Evolutionary conservation across 1,140 invertebrate species (phyloP).

Genomic region (Pomacea maculata): DNA sequence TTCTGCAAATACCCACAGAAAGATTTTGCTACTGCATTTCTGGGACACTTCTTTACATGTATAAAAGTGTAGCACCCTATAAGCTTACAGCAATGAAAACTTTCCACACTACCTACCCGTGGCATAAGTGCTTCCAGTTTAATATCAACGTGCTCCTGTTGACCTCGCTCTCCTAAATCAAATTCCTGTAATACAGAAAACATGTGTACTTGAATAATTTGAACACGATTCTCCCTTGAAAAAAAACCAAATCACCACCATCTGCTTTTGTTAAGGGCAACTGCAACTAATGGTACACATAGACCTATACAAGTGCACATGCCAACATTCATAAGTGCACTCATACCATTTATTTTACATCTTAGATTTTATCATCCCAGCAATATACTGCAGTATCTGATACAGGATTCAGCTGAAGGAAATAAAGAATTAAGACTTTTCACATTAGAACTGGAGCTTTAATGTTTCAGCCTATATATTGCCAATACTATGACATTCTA

Average conservation of each 20-base stretch:
- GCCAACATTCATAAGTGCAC: background rate
- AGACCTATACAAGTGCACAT: background rate
- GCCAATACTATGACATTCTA: no score
- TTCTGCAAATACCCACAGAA: no score
- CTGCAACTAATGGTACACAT: background rate
- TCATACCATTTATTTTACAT: background rate
- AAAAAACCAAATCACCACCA: background rate
- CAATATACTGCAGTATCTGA: background rate
- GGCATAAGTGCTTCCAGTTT: constrained; percentile 88
- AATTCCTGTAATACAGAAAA: constrained; percentile 22
- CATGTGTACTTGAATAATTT: background rate
- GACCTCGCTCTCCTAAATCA: constrained; percentile 28
- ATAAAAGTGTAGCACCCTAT: no score
- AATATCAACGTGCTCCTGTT: constrained; percentile 56
- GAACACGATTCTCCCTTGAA: background rate
- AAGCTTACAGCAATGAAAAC: no score
- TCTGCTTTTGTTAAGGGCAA: background rate
- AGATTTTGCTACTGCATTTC: no score
- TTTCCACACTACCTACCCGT: constrained; percentile 71
- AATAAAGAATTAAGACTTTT: no score
- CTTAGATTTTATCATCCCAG: no score
- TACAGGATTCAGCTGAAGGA: background rate
- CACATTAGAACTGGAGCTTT: no score
- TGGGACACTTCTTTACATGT: no score
- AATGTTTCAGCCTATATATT: no score